Conservation (phyloP, 1,140 invertebrate species). For the Lepidostoma basale region DNA sequence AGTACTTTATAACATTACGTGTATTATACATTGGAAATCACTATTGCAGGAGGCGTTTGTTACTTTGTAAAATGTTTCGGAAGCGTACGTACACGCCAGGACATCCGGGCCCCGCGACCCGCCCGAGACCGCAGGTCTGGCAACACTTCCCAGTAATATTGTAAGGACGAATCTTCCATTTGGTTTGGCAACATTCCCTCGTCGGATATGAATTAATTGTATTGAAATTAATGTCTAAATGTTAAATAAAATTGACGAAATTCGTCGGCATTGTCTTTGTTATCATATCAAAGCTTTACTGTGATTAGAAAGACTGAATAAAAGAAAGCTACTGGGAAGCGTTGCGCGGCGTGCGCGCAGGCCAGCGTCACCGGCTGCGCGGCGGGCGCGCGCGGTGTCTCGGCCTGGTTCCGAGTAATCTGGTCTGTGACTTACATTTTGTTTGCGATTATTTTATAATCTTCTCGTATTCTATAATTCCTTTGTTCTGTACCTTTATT, state of each 20-base stretch:
- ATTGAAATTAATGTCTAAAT: constrained; percentile 21
- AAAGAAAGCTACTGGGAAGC: constrained; percentile 14
- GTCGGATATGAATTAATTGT: constrained; percentile 13
- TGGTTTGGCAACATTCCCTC: constrained; percentile 12
- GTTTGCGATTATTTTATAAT: background rate
- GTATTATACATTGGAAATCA: background rate
- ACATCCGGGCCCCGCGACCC: background rate
- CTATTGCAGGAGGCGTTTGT: constrained; percentile 11
- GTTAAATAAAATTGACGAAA: constrained; percentile 18
- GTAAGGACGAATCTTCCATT: constrained; percentile 27
- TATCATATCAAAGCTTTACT: constrained; percentile 45
- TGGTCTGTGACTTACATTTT: no score
- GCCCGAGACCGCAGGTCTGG: background rate
- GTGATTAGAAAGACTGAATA: constrained; percentile 45
- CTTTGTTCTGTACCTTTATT: constrained; percentile 4
- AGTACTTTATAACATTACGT: constrained; percentile 6
- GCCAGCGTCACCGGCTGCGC: background rate
- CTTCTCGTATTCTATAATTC: background rate
- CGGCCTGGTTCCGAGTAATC: background rate
- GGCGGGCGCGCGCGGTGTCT: background rate
- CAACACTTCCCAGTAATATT: constrained; percentile 1
- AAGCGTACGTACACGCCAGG: background rate
- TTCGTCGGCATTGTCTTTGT: constrained; percentile 22
- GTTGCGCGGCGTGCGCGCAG: background rate
- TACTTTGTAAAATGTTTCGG: background rate